Evolutionary conservation across 2,113 vertebrate genomes (phyloP), one percentile per base, ranked within the genome.

Genomic region (Brachyhypopomus gauderio): DNA sequence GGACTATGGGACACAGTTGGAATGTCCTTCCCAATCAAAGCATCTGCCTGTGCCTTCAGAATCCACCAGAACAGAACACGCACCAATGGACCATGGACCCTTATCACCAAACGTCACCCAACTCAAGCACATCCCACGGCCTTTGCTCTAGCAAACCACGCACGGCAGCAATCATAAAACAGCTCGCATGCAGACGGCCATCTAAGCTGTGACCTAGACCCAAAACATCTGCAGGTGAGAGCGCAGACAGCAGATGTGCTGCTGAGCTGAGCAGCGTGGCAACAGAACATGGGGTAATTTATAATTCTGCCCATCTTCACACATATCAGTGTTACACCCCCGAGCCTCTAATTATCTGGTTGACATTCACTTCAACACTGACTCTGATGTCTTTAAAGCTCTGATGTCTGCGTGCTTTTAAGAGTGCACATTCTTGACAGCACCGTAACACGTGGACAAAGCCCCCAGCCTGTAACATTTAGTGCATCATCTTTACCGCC

Each of bases 301-400:
- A 84, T 38, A 67, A n/a, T 58, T 56, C n/a, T 67, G 19, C 22
- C 56, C 64, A 74, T 52, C 38, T 69, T 34, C 36, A n/a, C 19
- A 73, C 30, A 60, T 62, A 63, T 63, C 78, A 45, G 41, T 45
- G 41, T 45, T 45, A 45, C 3, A 45, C 41, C 41, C 41, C 7
- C 41, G 48, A 77, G 55, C 22, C 16, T 81, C 7, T 55, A 77
- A 73, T 74, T 69, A 74, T 25, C 23, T 60, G 36, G 20, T 62
- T 60, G 22, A 4, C 20, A 25, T 52, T 22, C 1, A 30, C 75
- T 36, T 34, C 3, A 48, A 45, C 19, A 25, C 36, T 27, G 55
- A 34, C n/a, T 5, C 48, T 52, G 45, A 48, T 48, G 34, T 67
- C 64, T 22, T 19, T 72, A 1, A 76, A 67, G 20, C 14, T 58